Percentiles rank a stretch among this genome's conserved stretches.
These are phyloP conservation scores for Pachydiplax longipennis DNA, from an alignment of 2,888 invertebrate species.

Conservation along the genomic window DNA sequence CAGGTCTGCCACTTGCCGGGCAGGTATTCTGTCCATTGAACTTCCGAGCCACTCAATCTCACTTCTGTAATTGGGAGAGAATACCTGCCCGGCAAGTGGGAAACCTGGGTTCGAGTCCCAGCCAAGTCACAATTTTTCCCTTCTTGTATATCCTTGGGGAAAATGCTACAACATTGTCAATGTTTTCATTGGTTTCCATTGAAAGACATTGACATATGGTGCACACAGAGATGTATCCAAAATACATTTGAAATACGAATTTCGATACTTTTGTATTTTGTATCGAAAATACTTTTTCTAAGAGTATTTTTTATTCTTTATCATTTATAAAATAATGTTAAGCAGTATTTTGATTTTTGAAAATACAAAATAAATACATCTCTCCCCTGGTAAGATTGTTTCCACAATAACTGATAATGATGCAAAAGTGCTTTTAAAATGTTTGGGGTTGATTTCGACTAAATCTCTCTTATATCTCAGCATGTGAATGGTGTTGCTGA, in stretches of 20 bases:
- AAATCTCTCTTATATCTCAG: neutral
- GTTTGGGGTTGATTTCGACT: neutral
- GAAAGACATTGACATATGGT: neutral
- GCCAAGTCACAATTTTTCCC: no score
- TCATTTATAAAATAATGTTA: no score
- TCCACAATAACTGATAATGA: neutral
- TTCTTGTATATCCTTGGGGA: no score
- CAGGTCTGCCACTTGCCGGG: no score
- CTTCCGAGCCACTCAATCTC: no score
- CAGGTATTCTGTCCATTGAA: neutral
- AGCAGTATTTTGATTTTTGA: neutral
- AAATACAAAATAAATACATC: neutral
- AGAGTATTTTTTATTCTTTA: no score
- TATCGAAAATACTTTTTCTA: no score
- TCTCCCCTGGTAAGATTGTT: neutral
- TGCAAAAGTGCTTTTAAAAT: neutral
- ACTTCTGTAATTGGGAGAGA: no score
- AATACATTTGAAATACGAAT: no score
- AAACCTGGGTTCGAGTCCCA: no score
- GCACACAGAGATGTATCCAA: neutral
- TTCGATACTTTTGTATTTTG: no score
- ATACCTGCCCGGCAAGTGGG: no score
- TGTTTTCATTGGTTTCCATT: neutral
- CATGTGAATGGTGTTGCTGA: neutral
- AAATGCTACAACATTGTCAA: neutral